Base-by-base conservation (phyloP, 2,113 vertebrate genomes). In the Megaleporinus macrocephalus region DNA sequence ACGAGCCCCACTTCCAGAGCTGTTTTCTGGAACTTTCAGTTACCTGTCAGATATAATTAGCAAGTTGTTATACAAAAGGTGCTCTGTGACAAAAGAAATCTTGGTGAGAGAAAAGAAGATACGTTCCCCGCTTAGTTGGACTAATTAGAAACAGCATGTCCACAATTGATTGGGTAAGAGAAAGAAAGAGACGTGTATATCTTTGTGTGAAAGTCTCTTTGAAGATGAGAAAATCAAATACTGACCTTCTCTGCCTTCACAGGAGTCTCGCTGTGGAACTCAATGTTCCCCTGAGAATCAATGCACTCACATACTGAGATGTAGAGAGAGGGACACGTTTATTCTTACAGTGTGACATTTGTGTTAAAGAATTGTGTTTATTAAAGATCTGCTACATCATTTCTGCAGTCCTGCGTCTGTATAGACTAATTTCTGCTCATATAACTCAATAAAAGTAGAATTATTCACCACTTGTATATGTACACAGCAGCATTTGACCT, bases 81-180 rank as follows among this genome's bases (percentile, higher is more conserved):
- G 49, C 66, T 57, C 66, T 20, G 20, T 15, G 30, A 68, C 63
- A 30, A 29, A 4, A 44, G 62, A 61, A 24, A 36, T 75, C 22
- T 76, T 29, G 18, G 63, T 62, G 30, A 20, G 27, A 55, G 30
- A 27, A 36, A 22, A 47, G 65, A 27, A 69, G 49, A 69, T 24
- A 3, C 20, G 27, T 81, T 49, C 24, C 57, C 49, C 33, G 72
- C 80, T 57, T 27, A 30, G 68, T 70, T 27, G 76, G 24, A 76
- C 65, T 78, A 86, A 86, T 83, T 76, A 80, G 78, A 68, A 79
- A 68, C 81, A 68, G 69, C 73, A 47, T 29, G 85, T 77, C 47
- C 44, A 49, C 51, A 6, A 76, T 81, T 83, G 81, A 86, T 78
- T 77, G 41, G 79, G 33, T 77, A 73, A 47, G 63, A 27, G 36